Evolutionary conservation across 2,113 vertebrate species (phyloP).

Genomic region (Rhinopomastus cyanomelas): DNA sequence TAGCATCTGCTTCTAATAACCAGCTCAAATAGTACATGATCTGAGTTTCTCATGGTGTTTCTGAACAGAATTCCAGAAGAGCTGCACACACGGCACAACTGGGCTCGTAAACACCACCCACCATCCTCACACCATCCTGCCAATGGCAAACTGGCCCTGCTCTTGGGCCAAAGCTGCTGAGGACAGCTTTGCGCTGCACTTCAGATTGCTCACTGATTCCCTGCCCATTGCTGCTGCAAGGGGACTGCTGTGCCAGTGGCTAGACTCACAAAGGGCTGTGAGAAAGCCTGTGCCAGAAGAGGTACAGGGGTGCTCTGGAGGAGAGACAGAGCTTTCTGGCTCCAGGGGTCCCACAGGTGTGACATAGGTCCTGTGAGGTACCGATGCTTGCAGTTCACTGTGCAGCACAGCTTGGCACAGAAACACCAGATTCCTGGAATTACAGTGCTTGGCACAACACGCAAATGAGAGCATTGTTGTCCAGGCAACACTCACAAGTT

Average conservation of each 20-base stretch:
- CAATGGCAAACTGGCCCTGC: not conserved
- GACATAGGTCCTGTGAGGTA: not conserved
- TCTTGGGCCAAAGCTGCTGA: not conserved
- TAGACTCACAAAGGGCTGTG: not conserved
- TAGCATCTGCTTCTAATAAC: conserved; percentile 70
- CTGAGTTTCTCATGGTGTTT: conserved; percentile 66
- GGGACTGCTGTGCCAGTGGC: not conserved
- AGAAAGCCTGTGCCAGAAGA: not conserved
- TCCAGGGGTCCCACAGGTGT: fast-evolving
- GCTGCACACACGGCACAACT: conserved; percentile 21
- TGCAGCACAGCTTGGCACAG: not conserved
- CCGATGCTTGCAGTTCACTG: not conserved
- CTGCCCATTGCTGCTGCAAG: not conserved
- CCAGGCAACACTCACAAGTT: conserved; percentile 22
- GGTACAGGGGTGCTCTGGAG: not conserved
- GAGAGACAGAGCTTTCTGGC: not conserved
- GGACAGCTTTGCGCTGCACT: not conserved
- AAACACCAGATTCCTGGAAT: not conserved
- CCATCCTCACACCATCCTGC: fast-evolving
- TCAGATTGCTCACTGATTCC: not conserved
- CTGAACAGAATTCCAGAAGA: conserved; percentile 47
- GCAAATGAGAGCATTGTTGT: conserved; percentile 17
- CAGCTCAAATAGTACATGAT: conserved; percentile 58
- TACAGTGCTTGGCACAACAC: not conserved
- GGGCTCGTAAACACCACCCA: not conserved